Evolutionary conservation across 2,888 invertebrate genomes (phyloP).

Genomic region (Tetranychus piercei): DNA sequence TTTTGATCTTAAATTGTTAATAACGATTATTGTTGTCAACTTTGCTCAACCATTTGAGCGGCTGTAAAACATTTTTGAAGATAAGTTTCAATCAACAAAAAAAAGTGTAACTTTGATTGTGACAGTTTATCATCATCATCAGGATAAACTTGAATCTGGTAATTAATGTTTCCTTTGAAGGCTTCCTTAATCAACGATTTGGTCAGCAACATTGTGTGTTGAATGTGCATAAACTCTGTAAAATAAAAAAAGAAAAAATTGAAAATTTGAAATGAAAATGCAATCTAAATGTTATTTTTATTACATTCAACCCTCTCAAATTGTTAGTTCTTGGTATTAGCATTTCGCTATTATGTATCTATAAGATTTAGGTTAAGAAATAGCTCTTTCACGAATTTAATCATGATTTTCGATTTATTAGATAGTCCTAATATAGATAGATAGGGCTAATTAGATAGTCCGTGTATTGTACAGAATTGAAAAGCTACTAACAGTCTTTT

Average conservation of each 20-base stretch:
- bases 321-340: too few species aligned
- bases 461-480: too few species aligned
- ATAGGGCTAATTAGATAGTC: too few species aligned
- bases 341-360: too few species aligned
- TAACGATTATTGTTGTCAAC: neutral
- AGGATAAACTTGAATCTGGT: conserved; percentile 54
- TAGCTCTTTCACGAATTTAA: too few species aligned
- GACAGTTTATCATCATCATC: conserved; percentile 69
- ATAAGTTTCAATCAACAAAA: conserved; percentile 79
- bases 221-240: conserved; percentile 10
- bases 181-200: conserved; percentile 13
- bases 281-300: neutral
- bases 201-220: conserved; percentile 19
- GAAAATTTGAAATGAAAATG: neutral
- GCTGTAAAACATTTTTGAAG: conserved; percentile 34
- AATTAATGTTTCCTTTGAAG: conserved; percentile 1
- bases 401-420: too few species aligned
- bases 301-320: too few species aligned
- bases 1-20: too few species aligned
- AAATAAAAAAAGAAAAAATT: neutral
- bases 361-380: too few species aligned
- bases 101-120: conserved; percentile 68
- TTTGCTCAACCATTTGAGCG: neutral
- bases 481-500: too few species aligned
- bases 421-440: too few species aligned